Evolutionary conservation across 2,888 invertebrate species (phyloP), one percentile per base, ranked within the genome.

Genomic region (Drosophila barbarae): DNA sequence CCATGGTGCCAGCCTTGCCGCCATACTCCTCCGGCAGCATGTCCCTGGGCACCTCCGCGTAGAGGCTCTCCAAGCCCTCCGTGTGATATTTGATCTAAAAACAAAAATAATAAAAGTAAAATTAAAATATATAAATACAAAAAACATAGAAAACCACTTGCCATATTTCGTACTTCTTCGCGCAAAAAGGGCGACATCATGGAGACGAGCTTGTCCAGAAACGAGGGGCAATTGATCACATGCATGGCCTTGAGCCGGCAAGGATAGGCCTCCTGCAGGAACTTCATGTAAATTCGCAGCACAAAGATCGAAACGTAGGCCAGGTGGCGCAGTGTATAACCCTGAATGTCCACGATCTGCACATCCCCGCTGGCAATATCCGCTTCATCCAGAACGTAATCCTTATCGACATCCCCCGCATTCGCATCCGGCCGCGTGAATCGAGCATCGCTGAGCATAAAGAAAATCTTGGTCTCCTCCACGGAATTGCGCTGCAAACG

Each of bases 211-310:
- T 92, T 92, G 82, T 92, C 92, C 39, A 92, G 85, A 36, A 92
- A 90, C 0, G 92, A 90, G 61, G 91, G 91, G 0, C 91, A 90
- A 80, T 94, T 94, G 52, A 94, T 87, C 1, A 94, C 91, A 84
- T 94, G 93, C 56, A 94, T 92, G 0, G 91, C 92, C 72, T 91
- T 91, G 87, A 94, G 90, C 60, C 93, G 91, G 3, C 93, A 91
- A 1, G 94, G 94, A 87, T 93, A 87, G 15, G 92, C 94, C 76
- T 94, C 94, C 86, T 94, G 93, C 4, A 94, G 87, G 86, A 93
- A 94, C 64, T 91, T 90, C 89, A 93, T 92, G 87, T 93, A 93
- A 81, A 92, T 92, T 39, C 92, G 91, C 1, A 94, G 86, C 0
- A 91, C 89, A 52, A 91, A 90, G 58, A 93, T 87, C 64, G 92